phyloP scores from a whole-genome alignment of 2,888 invertebrate species.

The Pinctada fucata region DNA sequence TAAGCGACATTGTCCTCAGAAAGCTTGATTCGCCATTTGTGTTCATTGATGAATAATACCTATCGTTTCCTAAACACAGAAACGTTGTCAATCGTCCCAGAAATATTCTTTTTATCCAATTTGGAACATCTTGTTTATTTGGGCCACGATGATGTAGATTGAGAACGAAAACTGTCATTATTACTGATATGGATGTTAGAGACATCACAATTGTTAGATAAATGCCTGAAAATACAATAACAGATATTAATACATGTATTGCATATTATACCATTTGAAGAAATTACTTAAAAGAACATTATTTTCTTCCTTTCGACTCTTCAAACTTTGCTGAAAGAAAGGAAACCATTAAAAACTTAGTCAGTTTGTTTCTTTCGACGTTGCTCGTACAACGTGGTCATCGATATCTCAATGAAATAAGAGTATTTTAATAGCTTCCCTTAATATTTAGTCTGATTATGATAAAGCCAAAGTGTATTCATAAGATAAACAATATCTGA shows the following conservation, averaged over 20 bases:
- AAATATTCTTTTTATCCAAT: slow-evolving; percentile 76
- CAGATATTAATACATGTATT: not conserved
- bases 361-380: too few relatives aligned
- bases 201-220: slow-evolving; percentile 81
- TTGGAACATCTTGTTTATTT: slow-evolving; percentile 77
- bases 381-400: too few relatives aligned
- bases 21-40: slow-evolving; percentile 55
- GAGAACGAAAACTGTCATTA: slow-evolving; percentile 80
- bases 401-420: too few relatives aligned
- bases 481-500: too few relatives aligned
- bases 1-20: slow-evolving; percentile 71
- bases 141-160: slow-evolving; percentile 81
- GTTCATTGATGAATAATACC: not conserved
- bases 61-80: slow-evolving; percentile 47
- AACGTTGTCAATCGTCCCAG: slow-evolving; percentile 51
- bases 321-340: too few relatives aligned
- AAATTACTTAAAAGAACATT: too few relatives aligned
- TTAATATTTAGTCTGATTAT: too few relatives aligned
- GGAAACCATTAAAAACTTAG: too few relatives aligned
- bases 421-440: too few relatives aligned
- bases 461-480: too few relatives aligned
- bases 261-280: not conserved
- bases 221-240: slow-evolving; percentile 76
- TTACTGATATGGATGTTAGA: slow-evolving; percentile 80
- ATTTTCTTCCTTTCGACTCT: too few relatives aligned